phyloP scores from a whole-genome alignment of 2,888 invertebrate species.

The Thyatira batis region DNA sequence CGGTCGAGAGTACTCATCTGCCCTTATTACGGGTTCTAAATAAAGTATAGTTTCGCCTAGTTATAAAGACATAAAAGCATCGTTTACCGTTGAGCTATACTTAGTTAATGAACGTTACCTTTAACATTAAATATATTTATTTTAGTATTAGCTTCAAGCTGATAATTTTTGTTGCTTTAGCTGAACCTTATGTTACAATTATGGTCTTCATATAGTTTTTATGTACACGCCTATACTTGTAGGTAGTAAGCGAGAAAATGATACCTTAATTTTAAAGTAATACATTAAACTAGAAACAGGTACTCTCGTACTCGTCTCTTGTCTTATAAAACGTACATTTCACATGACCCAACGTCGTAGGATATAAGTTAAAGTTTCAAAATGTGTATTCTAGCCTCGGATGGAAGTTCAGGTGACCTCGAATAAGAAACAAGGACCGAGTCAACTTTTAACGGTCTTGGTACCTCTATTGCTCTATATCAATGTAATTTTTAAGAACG shows the following conservation, averaged over 20 bases:
- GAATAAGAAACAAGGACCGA: background rate
- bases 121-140: background rate
- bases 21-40: conserved; percentile 25
- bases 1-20: conserved; percentile 25
- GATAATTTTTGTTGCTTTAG: background rate
- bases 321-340: conserved; percentile 17
- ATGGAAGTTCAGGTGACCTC: conserved; percentile 12
- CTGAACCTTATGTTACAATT: too few relatives aligned
- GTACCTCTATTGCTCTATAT: background rate
- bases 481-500: background rate
- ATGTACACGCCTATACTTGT: too few relatives aligned
- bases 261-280: background rate
- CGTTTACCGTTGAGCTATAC: background rate
- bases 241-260: too few relatives aligned
- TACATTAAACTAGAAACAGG: conserved; percentile 7
- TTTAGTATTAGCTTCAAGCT: too few relatives aligned
- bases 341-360: conserved; percentile 18
- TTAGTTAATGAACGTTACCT: background rate
- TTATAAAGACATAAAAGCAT: background rate
- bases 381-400: conserved; percentile 13
- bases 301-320: conserved; percentile 10
- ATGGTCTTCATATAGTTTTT: too few relatives aligned
- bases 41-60: conserved; percentile 5
- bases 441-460: background rate
- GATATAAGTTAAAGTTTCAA: conserved; percentile 24